Evolutionary conservation across 2,888 invertebrate species (phyloP).

Genomic region (Carpatolechia fugitivella): DNA sequence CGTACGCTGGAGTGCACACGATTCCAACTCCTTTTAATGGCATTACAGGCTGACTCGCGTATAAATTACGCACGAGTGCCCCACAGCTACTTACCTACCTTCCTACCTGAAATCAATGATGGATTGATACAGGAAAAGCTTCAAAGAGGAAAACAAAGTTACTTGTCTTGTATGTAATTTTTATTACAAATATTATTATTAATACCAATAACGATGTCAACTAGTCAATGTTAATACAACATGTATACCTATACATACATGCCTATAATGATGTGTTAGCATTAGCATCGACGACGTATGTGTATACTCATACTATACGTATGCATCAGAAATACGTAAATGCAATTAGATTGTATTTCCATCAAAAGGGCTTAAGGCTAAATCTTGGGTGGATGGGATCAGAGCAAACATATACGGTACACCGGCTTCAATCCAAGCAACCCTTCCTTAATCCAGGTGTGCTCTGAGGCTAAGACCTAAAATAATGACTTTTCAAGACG

Average conservation of each 20-base stretch:
- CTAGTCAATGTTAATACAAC: too few species aligned
- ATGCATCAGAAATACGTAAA: too few species aligned
- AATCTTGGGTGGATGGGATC: neutral
- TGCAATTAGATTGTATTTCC: neutral
- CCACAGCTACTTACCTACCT: constrained; percentile 26
- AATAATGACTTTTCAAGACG: neutral
- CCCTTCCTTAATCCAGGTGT: constrained; percentile 1
- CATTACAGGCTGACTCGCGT: constrained; percentile 48
- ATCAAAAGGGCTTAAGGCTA: constrained; percentile 3
- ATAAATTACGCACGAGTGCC: constrained; percentile 55
- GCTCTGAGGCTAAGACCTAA: constrained; percentile 13
- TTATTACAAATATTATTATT: neutral
- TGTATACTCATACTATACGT: too few species aligned
- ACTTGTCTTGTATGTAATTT: neutral
- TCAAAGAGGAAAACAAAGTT: neutral
- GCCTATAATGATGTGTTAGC: too few species aligned
- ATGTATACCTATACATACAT: neutral
- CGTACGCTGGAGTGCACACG: constrained; percentile 34
- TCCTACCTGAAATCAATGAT: constrained; percentile 13
- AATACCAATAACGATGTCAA: too few species aligned
- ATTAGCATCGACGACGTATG: too few species aligned
- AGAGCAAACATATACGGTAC: neutral
- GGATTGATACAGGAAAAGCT: constrained; percentile 9
- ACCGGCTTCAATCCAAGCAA: neutral
- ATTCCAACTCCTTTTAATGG: constrained; percentile 38